Percentiles rank a stretch among this genome's conserved stretches.
These are phyloP conservation scores for Callopanchax toddi DNA, from an alignment of 2,113 vertebrate genomes.

Conservation along the genomic window DNA sequence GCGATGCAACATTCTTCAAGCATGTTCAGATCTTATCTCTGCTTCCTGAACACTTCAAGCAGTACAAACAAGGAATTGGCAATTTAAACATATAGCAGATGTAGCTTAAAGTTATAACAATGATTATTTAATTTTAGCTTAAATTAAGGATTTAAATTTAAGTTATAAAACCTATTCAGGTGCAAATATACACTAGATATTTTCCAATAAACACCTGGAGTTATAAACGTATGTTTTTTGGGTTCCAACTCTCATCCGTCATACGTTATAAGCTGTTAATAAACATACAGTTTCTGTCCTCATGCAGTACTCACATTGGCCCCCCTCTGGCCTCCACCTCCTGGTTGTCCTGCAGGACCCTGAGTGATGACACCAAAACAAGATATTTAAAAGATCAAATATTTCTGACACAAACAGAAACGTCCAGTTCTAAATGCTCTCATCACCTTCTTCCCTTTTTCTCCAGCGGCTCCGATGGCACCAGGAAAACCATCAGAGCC, in stretches of 20 bases:
- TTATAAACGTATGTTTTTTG: neutral
- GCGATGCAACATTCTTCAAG: neutral
- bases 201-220: no score
- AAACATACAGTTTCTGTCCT: neutral
- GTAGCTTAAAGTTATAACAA: neutral
- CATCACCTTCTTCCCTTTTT: slow-evolving; percentile 94
- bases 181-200: no score
- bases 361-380: slow-evolving; percentile 53
- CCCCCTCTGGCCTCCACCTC: slow-evolving; percentile 90
- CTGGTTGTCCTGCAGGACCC: slow-evolving; percentile 91
- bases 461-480: slow-evolving; percentile 83
- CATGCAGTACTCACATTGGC: slow-evolving; percentile 86
- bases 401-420: neutral
- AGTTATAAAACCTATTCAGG: no score
- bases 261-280: no score
- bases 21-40: neutral
- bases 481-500: slow-evolving; percentile 94
- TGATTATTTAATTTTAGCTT: no score
- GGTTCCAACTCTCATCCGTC: neutral
- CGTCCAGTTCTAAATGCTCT: neutral
- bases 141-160: neutral
- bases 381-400: neutral
- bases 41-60: neutral
- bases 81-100: no score
- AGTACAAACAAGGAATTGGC: no score